Evolutionary conservation across 2,888 invertebrate genomes (phyloP), one percentile per base, ranked within the genome.

Genomic region (Hyposoter dolosus): DNA sequence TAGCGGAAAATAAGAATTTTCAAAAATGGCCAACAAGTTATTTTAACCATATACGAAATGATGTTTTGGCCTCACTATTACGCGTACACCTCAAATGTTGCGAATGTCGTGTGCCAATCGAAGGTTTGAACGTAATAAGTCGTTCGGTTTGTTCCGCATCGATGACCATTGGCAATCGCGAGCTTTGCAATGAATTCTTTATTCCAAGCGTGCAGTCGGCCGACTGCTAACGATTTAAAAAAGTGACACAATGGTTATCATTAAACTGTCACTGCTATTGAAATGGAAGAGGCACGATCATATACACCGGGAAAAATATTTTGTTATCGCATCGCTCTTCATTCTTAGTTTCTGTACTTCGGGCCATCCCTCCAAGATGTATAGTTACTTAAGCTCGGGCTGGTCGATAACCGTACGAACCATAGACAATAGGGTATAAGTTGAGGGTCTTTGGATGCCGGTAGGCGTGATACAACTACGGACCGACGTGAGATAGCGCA

Each of bases 381-480:
- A 84, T 63, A 72, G 72, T 72, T 53, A 66, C 72, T 77, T 81
- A 28, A 43, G 74, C 66, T 63, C 47, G 40, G 63, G 45, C 75
- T n/a, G 84, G 60, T 60, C 78, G 83, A 83, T 72, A 84, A 65
- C 80, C 56, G 40, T 35, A 28, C 84, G 81, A 66, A 71, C 60
- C 72, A 84, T 87, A 87, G 88, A 90, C 90, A 90, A 90, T 89
- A 87, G 88, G 78, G 79, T 82, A 87, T 84, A 88, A 88, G 83
- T 89, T 85, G 82, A 82, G 77, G 63, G 69, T 81, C 53, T 81
- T 45, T 72, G 79, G 80, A 88, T 88, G 85, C 84, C 90, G 88
- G 91, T 91, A 90, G 91, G 92, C 90, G 91, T 90, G 88, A 86
- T 90, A 88, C 90, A 91, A 90, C 69, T 90, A 91, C 90, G 91